These are phyloP conservation scores for Dilophus febrilis DNA, from an alignment of 2,888 invertebrate species.

Conservation along the genomic window DNA sequence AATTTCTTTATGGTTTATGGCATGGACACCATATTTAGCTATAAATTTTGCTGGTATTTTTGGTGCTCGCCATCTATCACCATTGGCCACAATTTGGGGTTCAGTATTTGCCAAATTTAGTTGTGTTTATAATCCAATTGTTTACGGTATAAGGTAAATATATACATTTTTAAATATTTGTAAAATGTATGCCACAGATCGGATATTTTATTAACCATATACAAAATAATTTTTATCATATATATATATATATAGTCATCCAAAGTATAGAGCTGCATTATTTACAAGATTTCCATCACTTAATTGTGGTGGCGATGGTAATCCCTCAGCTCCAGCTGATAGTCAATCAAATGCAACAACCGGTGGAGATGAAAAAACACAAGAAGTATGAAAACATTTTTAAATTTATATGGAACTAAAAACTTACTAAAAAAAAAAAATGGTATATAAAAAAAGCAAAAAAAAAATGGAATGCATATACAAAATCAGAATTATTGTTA, in stretches of 20 bases:
- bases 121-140: constrained; percentile 40
- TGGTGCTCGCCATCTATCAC: constrained; percentile 29
- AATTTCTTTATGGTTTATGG: constrained; percentile 78
- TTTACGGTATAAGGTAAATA: constrained; percentile 43
- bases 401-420: too few relatives aligned
- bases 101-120: constrained; percentile 45
- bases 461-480: too few relatives aligned
- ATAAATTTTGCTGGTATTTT: constrained; percentile 37
- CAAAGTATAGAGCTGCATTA: constrained; percentile 60
- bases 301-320: constrained; percentile 41
- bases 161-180: too few relatives aligned
- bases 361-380: constrained; percentile 8
- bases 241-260: constrained; percentile 43
- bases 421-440: too few relatives aligned
- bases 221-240: too few relatives aligned
- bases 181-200: too few relatives aligned
- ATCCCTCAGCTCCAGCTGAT: constrained; percentile 16
- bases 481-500: too few relatives aligned
- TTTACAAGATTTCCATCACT: constrained; percentile 62
- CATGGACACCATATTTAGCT: constrained; percentile 62
- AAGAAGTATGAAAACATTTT: too few relatives aligned
- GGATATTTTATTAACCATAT: too few relatives aligned
- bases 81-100: constrained; percentile 36
- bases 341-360: constrained; percentile 8
- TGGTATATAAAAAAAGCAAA: too few relatives aligned